phyloP scores from a whole-genome alignment of 2,113 vertebrate genomes.

The Bettongia penicillata region DNA sequence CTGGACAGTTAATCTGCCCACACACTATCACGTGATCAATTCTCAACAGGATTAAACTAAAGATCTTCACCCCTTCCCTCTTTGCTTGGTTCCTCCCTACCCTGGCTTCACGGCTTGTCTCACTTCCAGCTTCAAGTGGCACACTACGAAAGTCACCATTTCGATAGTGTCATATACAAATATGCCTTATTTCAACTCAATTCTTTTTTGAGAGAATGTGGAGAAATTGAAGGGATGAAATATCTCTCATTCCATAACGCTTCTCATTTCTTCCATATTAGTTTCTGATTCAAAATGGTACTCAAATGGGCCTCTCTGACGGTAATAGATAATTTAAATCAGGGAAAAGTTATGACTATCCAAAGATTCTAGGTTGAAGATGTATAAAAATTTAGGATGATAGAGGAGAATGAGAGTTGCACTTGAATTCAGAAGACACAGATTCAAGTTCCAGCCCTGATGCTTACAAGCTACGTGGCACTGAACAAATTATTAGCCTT shows the following conservation, averaged over 20 bases:
- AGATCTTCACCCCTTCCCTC: background rate
- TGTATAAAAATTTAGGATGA: background rate
- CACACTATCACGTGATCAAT: background rate
- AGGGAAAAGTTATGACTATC: background rate
- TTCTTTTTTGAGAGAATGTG: background rate
- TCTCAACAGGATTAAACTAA: background rate
- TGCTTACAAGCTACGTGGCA: background rate
- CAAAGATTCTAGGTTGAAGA: background rate
- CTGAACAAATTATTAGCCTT: background rate
- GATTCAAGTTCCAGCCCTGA: background rate
- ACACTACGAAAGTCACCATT: background rate
- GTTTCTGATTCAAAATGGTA: constrained; percentile 29
- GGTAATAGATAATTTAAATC: background rate
- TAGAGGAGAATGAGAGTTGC: background rate
- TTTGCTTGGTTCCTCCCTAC: background rate
- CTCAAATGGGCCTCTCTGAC: background rate
- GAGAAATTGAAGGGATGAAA: background rate
- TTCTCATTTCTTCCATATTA: constrained; percentile 23
- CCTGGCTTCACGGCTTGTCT: background rate
- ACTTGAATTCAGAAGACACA: background rate
- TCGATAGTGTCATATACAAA: background rate
- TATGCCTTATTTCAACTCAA: background rate
- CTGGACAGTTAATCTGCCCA: background rate
- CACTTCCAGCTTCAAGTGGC: background rate
- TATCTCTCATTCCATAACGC: constrained; percentile 44